Percentiles rank a stretch among this genome's conserved stretches.
Conservation (phyloP, 2,113 vertebrate genomes). For the Myrmecophaga tridactyla region DNA sequence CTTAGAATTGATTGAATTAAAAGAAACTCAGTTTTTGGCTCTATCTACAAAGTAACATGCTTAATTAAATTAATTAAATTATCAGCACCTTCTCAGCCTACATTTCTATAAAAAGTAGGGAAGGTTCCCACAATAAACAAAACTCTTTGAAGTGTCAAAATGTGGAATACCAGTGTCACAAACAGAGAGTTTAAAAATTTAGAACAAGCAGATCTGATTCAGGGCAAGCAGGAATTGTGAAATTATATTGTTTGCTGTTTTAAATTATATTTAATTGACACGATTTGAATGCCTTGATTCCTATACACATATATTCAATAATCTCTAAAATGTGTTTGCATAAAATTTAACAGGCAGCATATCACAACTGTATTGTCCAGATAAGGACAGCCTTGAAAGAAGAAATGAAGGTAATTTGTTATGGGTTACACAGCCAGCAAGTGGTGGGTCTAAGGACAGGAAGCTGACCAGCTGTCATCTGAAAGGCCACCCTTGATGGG, state of each 20-base stretch:
- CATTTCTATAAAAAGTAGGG: background rate
- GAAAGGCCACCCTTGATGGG: background rate
- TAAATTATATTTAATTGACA: background rate
- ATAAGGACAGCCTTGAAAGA: background rate
- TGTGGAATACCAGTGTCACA: background rate
- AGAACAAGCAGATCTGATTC: background rate
- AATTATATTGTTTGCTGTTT: background rate
- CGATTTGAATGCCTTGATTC: background rate
- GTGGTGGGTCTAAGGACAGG: background rate
- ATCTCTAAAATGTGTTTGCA: background rate
- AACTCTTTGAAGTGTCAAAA: background rate
- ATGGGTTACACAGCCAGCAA: background rate
- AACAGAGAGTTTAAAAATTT: background rate
- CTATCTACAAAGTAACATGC: background rate
- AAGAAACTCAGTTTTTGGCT: background rate
- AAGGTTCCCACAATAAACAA: background rate
- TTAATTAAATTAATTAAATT: conserved; percentile 38
- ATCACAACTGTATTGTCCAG: background rate
- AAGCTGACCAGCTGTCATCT: background rate
- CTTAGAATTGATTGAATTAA: background rate
- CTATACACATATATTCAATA: background rate
- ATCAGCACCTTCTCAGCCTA: background rate
- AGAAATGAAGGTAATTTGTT: background rate
- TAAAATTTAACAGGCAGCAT: background rate
- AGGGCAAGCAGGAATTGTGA: background rate